Percentiles rank a stretch among this genome's conserved stretches.
These are phyloP conservation scores for Agonum fuliginosum DNA, from an alignment of 2,888 invertebrate species.

Conservation along the genomic window DNA sequence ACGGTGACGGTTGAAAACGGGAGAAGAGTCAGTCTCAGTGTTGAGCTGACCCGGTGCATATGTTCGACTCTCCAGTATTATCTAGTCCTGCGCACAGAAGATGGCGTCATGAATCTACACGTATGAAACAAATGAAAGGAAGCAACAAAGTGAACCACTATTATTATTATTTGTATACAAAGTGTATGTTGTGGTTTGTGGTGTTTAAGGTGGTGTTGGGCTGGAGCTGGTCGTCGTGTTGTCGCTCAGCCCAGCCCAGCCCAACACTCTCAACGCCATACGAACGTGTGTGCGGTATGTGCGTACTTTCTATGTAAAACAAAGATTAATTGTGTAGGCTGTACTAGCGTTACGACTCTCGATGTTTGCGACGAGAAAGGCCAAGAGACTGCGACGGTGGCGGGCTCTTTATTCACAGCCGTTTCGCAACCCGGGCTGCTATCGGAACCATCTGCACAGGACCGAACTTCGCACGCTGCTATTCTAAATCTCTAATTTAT, in stretches of 20 bases:
- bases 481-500: not conserved
- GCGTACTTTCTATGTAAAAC: constrained; percentile 65
- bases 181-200: constrained; percentile 9
- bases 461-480: not conserved
- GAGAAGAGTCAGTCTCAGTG: constrained; percentile 25
- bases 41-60: constrained; percentile 49
- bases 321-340: constrained; percentile 66
- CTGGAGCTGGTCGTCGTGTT: constrained; percentile 47
- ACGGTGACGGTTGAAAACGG: constrained; percentile 52
- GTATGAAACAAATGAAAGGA: constrained; percentile 29
- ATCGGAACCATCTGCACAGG: not conserved
- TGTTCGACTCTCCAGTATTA: constrained; percentile 78
- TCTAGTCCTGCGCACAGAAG: constrained; percentile 77
- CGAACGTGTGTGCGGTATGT: constrained; percentile 63
- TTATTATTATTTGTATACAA: constrained; percentile 52
- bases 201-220: not conserved
- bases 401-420: constrained; percentile 14
- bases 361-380: constrained; percentile 43
- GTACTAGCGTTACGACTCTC: constrained; percentile 63
- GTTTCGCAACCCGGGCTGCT: constrained; percentile 14
- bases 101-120: constrained; percentile 47
- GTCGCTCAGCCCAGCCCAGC: constrained; percentile 1
- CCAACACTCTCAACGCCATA: constrained; percentile 50
- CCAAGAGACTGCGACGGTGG: constrained; percentile 13
- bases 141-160: constrained; percentile 49